Percentiles rank a stretch among this genome's conserved stretches.
Evolutionary conservation across 2,797 vertebrate species (phyloP).

Genomic region (Acestrorhynchus altus): DNA sequence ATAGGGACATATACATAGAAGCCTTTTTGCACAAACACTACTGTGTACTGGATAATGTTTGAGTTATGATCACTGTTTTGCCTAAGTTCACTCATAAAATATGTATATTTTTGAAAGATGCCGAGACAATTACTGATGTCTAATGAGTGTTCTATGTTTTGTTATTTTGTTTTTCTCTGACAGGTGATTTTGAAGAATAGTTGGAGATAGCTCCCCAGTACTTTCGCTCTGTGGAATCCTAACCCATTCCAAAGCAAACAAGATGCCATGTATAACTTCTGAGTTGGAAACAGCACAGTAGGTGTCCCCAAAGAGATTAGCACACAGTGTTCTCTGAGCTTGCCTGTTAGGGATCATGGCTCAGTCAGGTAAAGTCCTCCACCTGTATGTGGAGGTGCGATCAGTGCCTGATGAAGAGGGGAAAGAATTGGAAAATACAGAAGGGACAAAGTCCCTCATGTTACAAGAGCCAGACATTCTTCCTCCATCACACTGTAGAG

Average conservation of each 20-base stretch:
- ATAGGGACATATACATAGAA: too few relatives aligned
- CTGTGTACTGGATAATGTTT: background rate
- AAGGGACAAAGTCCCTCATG: slow-evolving; percentile 54
- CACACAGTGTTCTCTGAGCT: background rate
- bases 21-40: background rate
- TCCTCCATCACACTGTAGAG: slow-evolving; percentile 66
- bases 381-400: slow-evolving; percentile 84
- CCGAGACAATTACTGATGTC: background rate
- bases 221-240: background rate
- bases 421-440: slow-evolving; percentile 67
- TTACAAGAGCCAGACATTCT: slow-evolving; percentile 71
- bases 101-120: too few relatives aligned
- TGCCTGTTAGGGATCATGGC: slow-evolving; percentile 77
- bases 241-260: slow-evolving; percentile 19
- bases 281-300: background rate
- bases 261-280: slow-evolving; percentile 18
- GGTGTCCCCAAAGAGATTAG: slow-evolving; percentile 14
- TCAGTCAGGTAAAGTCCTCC: slow-evolving; percentile 84
- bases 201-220: background rate
- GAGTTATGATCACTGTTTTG: background rate
- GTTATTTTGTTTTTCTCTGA: slow-evolving; percentile 22
- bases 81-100: background rate
- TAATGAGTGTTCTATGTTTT: background rate
- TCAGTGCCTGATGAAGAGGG: slow-evolving; percentile 73
- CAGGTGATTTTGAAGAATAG: slow-evolving; percentile 43